A percentile compares a stretch with the other conserved stretches of the same genome.
These are phyloP conservation scores for Encarsia formosa DNA, from an alignment of 2,888 invertebrate species.

Conservation along the genomic window DNA sequence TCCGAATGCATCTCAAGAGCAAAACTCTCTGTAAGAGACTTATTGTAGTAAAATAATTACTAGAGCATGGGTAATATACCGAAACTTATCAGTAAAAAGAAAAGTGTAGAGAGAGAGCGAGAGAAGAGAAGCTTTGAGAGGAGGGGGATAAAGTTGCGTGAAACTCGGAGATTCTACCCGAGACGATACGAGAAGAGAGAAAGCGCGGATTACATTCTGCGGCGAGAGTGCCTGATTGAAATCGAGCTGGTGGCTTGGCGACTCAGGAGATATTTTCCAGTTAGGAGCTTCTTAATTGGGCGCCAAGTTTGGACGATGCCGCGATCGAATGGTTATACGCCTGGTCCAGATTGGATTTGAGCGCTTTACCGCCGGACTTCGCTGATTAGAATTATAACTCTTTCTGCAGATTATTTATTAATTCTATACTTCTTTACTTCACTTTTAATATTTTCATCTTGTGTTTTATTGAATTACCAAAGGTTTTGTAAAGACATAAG, in stretches of 20 bases:
- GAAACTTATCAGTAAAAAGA: not conserved
- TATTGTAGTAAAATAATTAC: too few relatives aligned
- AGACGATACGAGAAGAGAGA: slow-evolving; percentile 30
- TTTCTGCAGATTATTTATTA: too few relatives aligned
- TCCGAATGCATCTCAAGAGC: too few relatives aligned
- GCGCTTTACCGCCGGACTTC: too few relatives aligned
- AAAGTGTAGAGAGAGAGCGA: slow-evolving; percentile 28
- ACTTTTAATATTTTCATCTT: too few relatives aligned
- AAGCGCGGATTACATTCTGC: slow-evolving; percentile 29
- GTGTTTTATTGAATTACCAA: too few relatives aligned
- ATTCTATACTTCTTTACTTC: too few relatives aligned
- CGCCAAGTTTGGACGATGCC: not conserved
- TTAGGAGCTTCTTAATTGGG: slow-evolving; percentile 13
- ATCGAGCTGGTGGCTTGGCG: slow-evolving; percentile 4
- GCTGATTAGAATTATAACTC: too few relatives aligned
- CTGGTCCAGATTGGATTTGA: too few relatives aligned
- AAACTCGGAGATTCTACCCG: slow-evolving; percentile 35
- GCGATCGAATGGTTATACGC: not conserved
- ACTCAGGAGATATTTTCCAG: slow-evolving; percentile 15
- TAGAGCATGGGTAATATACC: too few relatives aligned
- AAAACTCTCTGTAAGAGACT: too few relatives aligned
- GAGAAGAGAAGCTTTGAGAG: slow-evolving; percentile 32
- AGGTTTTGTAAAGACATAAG: too few relatives aligned
- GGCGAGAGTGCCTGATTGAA: slow-evolving; percentile 10
- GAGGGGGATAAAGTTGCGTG: slow-evolving; percentile 17